Evolutionary conservation across 2,797 vertebrate species (phyloP).

Genomic region (Florisuga fusca): DNA sequence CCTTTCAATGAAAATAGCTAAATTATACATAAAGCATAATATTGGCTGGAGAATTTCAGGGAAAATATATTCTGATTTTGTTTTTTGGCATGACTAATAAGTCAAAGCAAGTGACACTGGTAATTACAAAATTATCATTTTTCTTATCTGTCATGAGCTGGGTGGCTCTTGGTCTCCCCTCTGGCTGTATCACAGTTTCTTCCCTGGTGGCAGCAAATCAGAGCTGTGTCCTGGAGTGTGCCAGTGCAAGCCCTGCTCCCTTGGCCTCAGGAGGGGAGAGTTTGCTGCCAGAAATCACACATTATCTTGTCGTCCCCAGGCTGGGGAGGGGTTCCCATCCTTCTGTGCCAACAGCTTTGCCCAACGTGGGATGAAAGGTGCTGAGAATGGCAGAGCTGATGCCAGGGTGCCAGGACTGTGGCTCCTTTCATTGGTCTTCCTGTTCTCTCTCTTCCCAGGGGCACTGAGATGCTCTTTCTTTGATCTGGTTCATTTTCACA

Average conservation of each 20-base stretch:
- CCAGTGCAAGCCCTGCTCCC: not conserved
- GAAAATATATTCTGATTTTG: not conserved
- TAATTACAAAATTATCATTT: not conserved
- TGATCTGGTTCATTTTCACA: not conserved
- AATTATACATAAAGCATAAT: not conserved
- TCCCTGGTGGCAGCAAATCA: not conserved
- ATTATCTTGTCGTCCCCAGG: not conserved
- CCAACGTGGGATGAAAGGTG: rapidly evolving
- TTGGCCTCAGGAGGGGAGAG: not conserved
- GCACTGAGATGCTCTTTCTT: not conserved
- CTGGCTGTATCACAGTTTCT: not conserved
- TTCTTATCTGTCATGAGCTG: not conserved
- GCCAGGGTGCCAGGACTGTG: not conserved
- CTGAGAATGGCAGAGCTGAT: not conserved
- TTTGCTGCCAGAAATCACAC: not conserved
- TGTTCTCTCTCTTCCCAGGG: not conserved
- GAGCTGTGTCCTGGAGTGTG: not conserved
- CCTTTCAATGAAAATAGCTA: not conserved
- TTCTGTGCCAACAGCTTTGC: rapidly evolving
- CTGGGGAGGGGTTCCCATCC: not conserved
- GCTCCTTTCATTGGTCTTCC: not conserved
- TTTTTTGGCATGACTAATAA: not conserved
- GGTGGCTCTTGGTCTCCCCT: not conserved
- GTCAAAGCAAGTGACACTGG: not conserved
- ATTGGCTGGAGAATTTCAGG: not conserved